phyloP scores from a whole-genome alignment of 1,140 invertebrate genomes.

The Agraylea sexmaculata region DNA sequence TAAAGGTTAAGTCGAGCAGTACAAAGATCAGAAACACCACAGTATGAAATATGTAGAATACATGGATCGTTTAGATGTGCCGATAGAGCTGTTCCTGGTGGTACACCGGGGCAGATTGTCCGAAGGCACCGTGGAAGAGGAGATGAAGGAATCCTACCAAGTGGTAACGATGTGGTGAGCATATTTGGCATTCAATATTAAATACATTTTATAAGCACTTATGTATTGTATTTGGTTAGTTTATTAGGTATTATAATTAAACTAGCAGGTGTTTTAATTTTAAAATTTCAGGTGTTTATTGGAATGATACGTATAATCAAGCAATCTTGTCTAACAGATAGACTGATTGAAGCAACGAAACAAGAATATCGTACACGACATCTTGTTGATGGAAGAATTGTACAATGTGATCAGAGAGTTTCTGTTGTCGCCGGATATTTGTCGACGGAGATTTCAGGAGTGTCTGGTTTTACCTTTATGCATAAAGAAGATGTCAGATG shows the following conservation, averaged over 20 bases:
- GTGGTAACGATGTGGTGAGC: constrained; percentile 46
- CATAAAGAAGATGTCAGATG: constrained; percentile 73
- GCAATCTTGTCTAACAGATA: constrained; percentile 54
- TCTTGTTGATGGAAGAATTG: constrained; percentile 69
- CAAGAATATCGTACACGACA: constrained; percentile 80
- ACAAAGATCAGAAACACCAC: constrained; percentile 48
- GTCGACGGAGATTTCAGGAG: constrained; percentile 66
- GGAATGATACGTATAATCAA: constrained; percentile 52
- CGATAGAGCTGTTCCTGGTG: constrained; percentile 34
- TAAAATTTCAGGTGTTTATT: constrained; percentile 45
- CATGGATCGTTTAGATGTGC: constrained; percentile 41
- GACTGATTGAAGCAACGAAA: constrained; percentile 57
- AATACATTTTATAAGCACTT: not conserved
- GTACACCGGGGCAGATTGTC: constrained; percentile 31
- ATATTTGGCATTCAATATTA: not conserved
- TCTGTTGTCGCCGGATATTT: constrained; percentile 75
- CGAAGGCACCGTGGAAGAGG: constrained; percentile 35
- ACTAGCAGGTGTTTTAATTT: not conserved
- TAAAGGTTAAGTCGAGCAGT: constrained; percentile 48
- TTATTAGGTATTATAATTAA: not conserved
- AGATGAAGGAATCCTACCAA: constrained; percentile 36
- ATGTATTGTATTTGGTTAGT: constrained; percentile 2
- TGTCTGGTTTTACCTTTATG: constrained; percentile 76
- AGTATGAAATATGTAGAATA: constrained; percentile 54
- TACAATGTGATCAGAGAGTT: constrained; percentile 76